These are phyloP conservation scores for Spilogale gracilis DNA, from an alignment of 2,113 vertebrate genomes.

Conservation along the genomic window DNA sequence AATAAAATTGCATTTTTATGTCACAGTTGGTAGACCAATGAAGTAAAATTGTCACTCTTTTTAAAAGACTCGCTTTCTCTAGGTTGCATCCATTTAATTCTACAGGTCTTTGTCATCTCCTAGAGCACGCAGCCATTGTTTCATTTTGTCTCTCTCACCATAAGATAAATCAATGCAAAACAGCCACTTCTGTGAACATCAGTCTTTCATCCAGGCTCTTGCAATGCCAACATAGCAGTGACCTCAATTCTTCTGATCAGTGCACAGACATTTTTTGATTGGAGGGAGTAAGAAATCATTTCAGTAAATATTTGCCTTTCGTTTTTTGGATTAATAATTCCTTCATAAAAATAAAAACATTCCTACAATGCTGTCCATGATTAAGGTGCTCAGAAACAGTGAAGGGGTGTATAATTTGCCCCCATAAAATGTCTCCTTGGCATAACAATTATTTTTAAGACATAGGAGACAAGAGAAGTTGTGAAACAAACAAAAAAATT, in stretches of 20 bases:
- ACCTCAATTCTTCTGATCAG: not conserved
- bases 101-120: not conserved
- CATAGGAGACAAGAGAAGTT: not conserved
- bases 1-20: constrained; percentile 25
- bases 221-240: not conserved
- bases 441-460: not conserved
- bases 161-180: constrained; percentile 25
- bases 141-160: not conserved
- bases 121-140: not conserved
- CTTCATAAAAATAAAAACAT: not conserved
- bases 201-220: not conserved
- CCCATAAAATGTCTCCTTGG: not conserved
- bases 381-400: not conserved
- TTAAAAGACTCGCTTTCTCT: constrained; percentile 58
- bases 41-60: constrained; percentile 17
- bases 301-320: not conserved
- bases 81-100: constrained; percentile 17
- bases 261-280: not conserved
- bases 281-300: not conserved
- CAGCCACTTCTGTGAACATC: not conserved
- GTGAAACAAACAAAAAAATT: not conserved
- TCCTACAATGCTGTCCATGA: not conserved
- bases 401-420: not conserved
- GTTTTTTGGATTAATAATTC: constrained; percentile 24
- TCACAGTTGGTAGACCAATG: not conserved